Conservation (phyloP, 2,888 invertebrate genomes). For the Platycheirus albimanus region DNA sequence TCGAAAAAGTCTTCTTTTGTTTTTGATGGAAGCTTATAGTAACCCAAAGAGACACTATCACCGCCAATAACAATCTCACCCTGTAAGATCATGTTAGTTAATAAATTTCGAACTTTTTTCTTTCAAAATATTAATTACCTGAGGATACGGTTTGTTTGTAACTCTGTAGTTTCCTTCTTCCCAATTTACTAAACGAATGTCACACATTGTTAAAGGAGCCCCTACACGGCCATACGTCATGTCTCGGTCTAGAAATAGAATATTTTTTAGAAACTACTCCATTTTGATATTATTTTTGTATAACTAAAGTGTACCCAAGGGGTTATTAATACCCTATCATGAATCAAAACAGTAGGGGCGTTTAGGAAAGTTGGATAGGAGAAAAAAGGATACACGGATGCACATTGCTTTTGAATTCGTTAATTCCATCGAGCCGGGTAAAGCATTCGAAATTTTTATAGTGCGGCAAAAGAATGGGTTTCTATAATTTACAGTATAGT, state of each 20-base stretch:
- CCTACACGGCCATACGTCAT: slow-evolving; percentile 91
- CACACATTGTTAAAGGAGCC: slow-evolving; percentile 92
- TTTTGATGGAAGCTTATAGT: slow-evolving; percentile 95
- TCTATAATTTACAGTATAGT: too few relatives aligned
- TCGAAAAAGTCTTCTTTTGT: slow-evolving; percentile 95
- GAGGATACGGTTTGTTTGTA: slow-evolving; percentile 92
- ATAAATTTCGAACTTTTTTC: background rate
- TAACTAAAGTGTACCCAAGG: too few relatives aligned
- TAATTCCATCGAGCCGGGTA: too few relatives aligned
- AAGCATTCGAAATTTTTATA: too few relatives aligned
- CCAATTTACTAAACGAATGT: slow-evolving; percentile 95
- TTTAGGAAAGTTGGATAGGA: too few relatives aligned
- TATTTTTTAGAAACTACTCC: too few relatives aligned
- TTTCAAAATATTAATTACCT: slow-evolving; percentile 82
- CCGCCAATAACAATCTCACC: slow-evolving; percentile 95
- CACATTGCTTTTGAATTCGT: too few relatives aligned
- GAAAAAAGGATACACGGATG: too few relatives aligned
- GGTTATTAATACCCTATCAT: too few relatives aligned
- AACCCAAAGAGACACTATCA: slow-evolving; percentile 95
- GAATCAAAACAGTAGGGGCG: too few relatives aligned
- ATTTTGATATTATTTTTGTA: too few relatives aligned
- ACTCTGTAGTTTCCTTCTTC: slow-evolving; percentile 95
- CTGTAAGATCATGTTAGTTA: slow-evolving; percentile 78
- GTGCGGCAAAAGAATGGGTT: too few relatives aligned
- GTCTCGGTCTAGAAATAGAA: slow-evolving; percentile 82